Base-by-base conservation (phyloP, 2,888 invertebrate species). In the Tanypteryx hageni region DNA sequence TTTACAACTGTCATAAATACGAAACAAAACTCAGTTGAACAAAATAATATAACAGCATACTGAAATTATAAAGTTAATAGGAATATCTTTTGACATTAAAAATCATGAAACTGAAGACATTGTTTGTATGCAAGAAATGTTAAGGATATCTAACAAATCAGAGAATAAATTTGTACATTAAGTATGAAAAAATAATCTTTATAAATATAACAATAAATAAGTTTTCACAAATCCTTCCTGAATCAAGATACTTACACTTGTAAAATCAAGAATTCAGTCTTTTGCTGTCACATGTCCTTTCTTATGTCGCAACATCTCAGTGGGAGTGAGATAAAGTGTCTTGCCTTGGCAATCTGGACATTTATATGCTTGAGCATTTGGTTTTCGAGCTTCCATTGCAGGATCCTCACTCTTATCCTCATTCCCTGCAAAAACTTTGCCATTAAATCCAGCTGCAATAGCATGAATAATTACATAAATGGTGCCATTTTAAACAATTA, bases 301-400 rank as follows among this genome's bases (percentile, higher is more conserved):
- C 94, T 97, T 98, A 95, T 99, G 99, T 94, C 96, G 97, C 93
- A 99, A 96, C 94, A 98, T 97, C 94, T 99, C 98, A 44, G 98
- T 97, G 8, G 98, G 97, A 16, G 97, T 97, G 93, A 98, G 95
- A 94, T 96, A 96, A 92, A 98, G 95, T 9, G 96, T 96, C 93
- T 96, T 95, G 4, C 96, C 95, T 64, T 61, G 64, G 95, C 99
- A 99, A 93, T 95, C 96, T 14, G 96, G 95, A 94, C 99, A 99
- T 93, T 96, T 96, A 95, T 96, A 98, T 83, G 96, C 95, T 94
- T 96, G 96, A 0, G 96, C 95, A 94, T 97, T 97, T 92, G 96
- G 94, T 94, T 96, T 96, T 18, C 94, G 94, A 10, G 93, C 93
- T 7, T 93, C 92, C 11, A 92, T 83, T 10, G 95, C 86, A 68